phyloP scores from a whole-genome alignment of 1,140 invertebrate species.

The Periplaneta americana region DNA sequence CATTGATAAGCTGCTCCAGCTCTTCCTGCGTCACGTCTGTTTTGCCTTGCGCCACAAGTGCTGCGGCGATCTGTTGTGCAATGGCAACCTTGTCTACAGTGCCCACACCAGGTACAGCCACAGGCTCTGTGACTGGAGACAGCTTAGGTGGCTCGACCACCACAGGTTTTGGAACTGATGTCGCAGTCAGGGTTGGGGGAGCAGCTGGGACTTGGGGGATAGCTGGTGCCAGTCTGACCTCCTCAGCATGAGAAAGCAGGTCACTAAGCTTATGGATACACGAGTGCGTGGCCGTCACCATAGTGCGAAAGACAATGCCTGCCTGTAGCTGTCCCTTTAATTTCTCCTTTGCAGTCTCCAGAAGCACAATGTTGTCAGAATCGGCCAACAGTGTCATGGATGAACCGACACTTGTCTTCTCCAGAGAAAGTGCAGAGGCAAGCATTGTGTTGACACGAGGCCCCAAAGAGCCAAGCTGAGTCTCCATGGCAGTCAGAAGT shows the following conservation, averaged over 20 bases:
- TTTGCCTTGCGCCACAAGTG: conserved; percentile 67
- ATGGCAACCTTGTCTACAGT: conserved; percentile 64
- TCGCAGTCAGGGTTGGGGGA: background rate
- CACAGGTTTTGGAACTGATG: background rate
- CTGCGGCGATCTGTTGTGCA: conserved; percentile 69
- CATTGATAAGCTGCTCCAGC: conserved; percentile 67
- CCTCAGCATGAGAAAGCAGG: conserved; percentile 22
- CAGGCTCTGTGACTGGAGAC: conserved; percentile 31
- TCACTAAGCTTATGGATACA: conserved; percentile 37
- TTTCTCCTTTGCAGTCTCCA: conserved; percentile 81
- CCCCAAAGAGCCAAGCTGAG: conserved; percentile 70
- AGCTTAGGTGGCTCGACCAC: background rate
- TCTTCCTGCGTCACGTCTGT: conserved; percentile 70
- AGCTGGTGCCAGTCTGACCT: background rate
- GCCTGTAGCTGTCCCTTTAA: conserved; percentile 73
- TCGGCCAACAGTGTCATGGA: conserved; percentile 65
- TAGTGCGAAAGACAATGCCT: conserved; percentile 59
- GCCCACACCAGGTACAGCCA: conserved; percentile 59
- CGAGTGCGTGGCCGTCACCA: conserved; percentile 52
- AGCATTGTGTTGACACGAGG: conserved; percentile 69
- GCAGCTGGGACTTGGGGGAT: too few relatives aligned
- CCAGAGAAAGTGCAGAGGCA: conserved; percentile 65
- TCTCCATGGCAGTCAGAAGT: conserved; percentile 70
- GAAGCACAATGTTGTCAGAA: conserved; percentile 62
- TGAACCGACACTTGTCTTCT: conserved; percentile 57